Evolutionary conservation across 2,113 vertebrate genomes (phyloP).

Genomic region (Paedocypris sp.): DNA sequence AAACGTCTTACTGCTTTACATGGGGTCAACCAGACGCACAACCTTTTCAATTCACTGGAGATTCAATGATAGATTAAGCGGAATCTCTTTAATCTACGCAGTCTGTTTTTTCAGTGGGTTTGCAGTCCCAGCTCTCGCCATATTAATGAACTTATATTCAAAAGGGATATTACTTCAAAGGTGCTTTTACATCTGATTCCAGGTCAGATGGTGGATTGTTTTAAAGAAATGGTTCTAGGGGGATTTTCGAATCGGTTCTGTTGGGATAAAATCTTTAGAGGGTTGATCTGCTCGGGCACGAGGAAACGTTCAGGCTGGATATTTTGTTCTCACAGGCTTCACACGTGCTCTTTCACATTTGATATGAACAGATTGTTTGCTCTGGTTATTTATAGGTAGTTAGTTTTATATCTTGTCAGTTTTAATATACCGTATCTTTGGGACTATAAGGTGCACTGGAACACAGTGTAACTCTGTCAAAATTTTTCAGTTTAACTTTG

Average conservation of each 20-base stretch:
- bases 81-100: slow-evolving; percentile 29
- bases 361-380: neutral
- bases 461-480: too few relatives aligned
- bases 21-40: slow-evolving; percentile 27
- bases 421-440: too few relatives aligned
- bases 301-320: slow-evolving; percentile 2
- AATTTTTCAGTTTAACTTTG: too few relatives aligned
- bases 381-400: too few relatives aligned
- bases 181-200: slow-evolving; percentile 20
- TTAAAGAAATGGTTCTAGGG: slow-evolving; percentile 18
- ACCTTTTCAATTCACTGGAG: slow-evolving; percentile 21
- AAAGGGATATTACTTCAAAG: slow-evolving; percentile 33
- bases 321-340: slow-evolving; percentile 3
- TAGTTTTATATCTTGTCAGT: neutral
- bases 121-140: slow-evolving; percentile 27
- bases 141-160: slow-evolving; percentile 34
- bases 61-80: slow-evolving; percentile 26
- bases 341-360: neutral
- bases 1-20: slow-evolving; percentile 25
- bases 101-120: slow-evolving; percentile 23
- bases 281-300: neutral
- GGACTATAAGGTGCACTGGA: too few relatives aligned
- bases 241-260: slow-evolving; percentile 6
- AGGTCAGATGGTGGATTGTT: slow-evolving; percentile 21
- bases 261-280: slow-evolving; percentile 20